Evolutionary conservation across 2,888 invertebrate genomes (phyloP).

Genomic region (Macroteleia sp.): DNA sequence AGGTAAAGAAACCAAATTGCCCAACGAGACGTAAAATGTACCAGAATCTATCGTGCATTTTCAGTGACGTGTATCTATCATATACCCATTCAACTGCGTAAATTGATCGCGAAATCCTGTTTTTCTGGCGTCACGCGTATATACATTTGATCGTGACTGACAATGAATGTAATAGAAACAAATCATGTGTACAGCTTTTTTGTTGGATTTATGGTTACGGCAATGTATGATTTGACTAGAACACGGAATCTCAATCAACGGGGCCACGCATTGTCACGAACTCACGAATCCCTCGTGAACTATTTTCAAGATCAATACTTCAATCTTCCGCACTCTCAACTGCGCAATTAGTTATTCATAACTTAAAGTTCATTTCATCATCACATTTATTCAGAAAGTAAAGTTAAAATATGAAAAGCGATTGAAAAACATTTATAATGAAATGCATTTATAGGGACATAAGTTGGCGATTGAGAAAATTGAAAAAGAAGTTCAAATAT

Average conservation of each 20-base stretch:
- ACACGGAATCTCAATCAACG: conserved; percentile 37
- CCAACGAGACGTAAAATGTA: conserved; percentile 70
- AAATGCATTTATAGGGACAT: too few relatives aligned
- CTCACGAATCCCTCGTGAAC: conserved; percentile 33
- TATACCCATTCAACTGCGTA: conserved; percentile 61
- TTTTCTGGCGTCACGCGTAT: conserved; percentile 51
- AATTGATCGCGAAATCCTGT: conserved; percentile 69
- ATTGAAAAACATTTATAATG: too few relatives aligned
- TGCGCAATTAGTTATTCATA: conserved; percentile 44
- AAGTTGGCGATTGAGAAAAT: too few relatives aligned
- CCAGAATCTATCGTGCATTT: conserved; percentile 66
- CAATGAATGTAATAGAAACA: conserved; percentile 57
- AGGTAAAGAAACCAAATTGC: conserved; percentile 70
- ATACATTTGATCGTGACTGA: conserved; percentile 49
- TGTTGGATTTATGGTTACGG: conserved; percentile 36
- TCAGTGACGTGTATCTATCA: conserved; percentile 71
- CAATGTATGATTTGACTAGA: conserved; percentile 34
- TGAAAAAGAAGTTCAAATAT: too few relatives aligned
- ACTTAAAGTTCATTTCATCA: too few relatives aligned
- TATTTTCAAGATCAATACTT: conserved; percentile 54
- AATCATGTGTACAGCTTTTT: conserved; percentile 57
- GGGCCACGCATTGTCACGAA: conserved; percentile 27
- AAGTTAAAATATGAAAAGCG: too few relatives aligned
- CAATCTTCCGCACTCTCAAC: conserved; percentile 39
- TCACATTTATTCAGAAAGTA: too few relatives aligned